Conservation (phyloP, 2,888 invertebrate species). For the Sminthurinus aureus region DNA sequence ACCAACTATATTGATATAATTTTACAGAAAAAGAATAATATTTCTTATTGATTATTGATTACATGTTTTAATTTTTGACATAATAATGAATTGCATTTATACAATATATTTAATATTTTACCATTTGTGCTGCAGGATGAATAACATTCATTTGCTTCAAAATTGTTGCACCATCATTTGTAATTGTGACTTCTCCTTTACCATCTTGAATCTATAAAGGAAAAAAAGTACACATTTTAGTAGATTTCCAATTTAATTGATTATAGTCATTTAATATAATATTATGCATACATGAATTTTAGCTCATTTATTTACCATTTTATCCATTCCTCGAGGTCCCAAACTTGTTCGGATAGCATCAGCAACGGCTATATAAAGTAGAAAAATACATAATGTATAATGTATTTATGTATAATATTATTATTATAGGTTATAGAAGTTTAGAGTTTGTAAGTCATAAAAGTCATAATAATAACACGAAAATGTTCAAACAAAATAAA, state of each 20-base stretch:
- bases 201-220: constrained; percentile 83
- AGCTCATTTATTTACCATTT: constrained; percentile 78
- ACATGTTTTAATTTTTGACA: too few relatives aligned
- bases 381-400: constrained; percentile 3
- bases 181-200: constrained; percentile 98
- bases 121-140: constrained; percentile 99
- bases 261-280: neutral
- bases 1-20: constrained; percentile 75
- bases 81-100: neutral
- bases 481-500: neutral
- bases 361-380: constrained; percentile 82
- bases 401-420: neutral
- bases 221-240: constrained; percentile 5
- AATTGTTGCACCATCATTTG: constrained; percentile 99
- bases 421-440: constrained; percentile 8
- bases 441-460: too few relatives aligned
- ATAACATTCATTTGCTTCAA: constrained; percentile 98
- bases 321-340: constrained; percentile 99
- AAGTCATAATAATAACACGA: too few relatives aligned
- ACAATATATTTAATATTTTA: too few relatives aligned
- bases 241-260: constrained; percentile 10
- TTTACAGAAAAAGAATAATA: neutral
- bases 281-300: too few relatives aligned
- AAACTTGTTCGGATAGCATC: constrained; percentile 98
- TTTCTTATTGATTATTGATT: too few relatives aligned